A percentile compares a stretch with the other conserved stretches of the same genome.
Evolutionary conservation across 2,113 vertebrate species (phyloP).

Genomic region (Nestor notabilis): DNA sequence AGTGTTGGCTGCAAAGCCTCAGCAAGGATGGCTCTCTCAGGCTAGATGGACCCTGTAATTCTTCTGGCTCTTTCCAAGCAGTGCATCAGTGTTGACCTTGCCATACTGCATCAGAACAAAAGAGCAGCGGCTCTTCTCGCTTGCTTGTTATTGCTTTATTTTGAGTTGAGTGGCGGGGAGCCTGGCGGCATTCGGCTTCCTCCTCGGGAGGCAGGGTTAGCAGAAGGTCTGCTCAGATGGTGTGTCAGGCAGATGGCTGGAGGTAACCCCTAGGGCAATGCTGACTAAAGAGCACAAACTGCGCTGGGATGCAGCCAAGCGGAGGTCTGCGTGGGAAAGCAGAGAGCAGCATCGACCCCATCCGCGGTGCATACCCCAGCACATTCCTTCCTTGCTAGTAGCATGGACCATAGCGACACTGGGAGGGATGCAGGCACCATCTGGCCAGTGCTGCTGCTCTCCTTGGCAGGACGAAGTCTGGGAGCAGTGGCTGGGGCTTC

Average conservation of each 20-base stretch:
- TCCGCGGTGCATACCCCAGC: accelerated
- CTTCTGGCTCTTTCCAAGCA: not conserved
- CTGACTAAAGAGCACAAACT: constrained; percentile 39
- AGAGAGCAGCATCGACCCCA: not conserved
- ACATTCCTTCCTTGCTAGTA: not conserved
- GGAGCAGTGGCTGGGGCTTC: not conserved
- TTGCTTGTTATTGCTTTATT: not conserved
- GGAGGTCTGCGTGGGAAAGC: not conserved
- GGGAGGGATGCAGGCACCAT: not conserved
- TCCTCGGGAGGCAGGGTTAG: not conserved
- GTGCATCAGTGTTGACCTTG: not conserved
- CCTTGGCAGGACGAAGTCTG: not conserved
- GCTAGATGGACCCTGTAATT: not conserved
- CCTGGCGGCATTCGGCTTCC: not conserved
- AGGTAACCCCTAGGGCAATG: constrained; percentile 29
- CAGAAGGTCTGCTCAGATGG: constrained; percentile 64
- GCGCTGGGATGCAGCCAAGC: not conserved
- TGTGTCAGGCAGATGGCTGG: constrained; percentile 42
- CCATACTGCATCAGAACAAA: not conserved
- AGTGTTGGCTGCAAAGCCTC: accelerated
- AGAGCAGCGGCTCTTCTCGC: accelerated
- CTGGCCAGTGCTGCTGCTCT: not conserved
- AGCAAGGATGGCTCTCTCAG: not conserved
- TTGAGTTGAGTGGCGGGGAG: not conserved
- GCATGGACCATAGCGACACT: accelerated